Conservation (phyloP, 2,113 vertebrate species). For the Istiophorus platypterus region DNA sequence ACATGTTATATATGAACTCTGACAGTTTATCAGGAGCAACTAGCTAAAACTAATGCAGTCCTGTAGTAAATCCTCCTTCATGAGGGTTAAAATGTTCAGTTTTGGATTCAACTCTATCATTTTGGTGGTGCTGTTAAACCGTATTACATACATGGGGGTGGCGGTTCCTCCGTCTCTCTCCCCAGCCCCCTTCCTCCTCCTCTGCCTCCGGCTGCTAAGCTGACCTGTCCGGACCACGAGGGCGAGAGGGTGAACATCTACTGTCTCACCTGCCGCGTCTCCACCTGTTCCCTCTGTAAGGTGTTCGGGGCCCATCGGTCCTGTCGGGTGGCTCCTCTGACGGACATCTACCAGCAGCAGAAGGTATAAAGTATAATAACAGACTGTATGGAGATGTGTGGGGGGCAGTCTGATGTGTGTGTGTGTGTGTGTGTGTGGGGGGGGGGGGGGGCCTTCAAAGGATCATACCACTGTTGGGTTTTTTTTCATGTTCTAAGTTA, state of each 20-base stretch:
- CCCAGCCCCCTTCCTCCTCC: conserved; percentile 54
- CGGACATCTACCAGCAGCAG: conserved; percentile 81
- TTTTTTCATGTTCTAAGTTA: too few species aligned
- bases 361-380: conserved; percentile 73
- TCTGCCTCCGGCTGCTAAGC: conserved; percentile 48
- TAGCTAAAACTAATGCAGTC: too few species aligned
- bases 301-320: conserved; percentile 86
- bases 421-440: too few species aligned
- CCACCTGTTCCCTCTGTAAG: conserved; percentile 88
- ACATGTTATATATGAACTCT: too few species aligned
- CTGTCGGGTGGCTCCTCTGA: conserved; percentile 83
- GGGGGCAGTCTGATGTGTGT: not conserved
- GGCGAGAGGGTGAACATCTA: conserved; percentile 89
- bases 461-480: too few species aligned
- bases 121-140: too few species aligned
- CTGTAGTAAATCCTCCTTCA: too few species aligned
- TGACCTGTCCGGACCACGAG: conserved; percentile 82
- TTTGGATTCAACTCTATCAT: too few species aligned
- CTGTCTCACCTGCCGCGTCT: conserved; percentile 83
- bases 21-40: too few species aligned
- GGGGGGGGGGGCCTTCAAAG: too few species aligned
- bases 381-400: not conserved
- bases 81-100: too few species aligned
- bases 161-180: not conserved
- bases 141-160: too few species aligned